phyloP scores from a whole-genome alignment of 2,797 vertebrate genomes.

The Natrix natrix region DNA sequence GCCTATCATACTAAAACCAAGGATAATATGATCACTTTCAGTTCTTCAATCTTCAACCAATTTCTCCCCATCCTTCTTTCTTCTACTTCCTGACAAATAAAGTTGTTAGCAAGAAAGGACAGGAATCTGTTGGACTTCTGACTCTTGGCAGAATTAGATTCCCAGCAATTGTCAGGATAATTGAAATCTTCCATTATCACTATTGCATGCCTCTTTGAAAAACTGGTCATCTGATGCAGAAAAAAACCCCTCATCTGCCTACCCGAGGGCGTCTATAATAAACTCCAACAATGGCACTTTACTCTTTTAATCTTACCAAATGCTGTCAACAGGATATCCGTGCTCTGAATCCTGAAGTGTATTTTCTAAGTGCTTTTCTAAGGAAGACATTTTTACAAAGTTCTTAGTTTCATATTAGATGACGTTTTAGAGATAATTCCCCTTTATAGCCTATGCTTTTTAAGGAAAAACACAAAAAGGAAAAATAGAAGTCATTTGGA shows the following conservation, averaged over 20 bases:
- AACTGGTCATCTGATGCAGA: not conserved
- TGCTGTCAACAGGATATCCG: not conserved
- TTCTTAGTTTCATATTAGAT: not conserved
- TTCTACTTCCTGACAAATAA: not conserved
- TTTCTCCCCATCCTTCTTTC: not conserved
- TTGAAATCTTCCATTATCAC: not conserved
- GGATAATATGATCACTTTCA: not conserved
- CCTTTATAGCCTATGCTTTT: not conserved
- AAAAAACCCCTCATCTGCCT: not conserved
- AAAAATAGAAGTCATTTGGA: not conserved
- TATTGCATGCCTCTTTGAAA: not conserved
- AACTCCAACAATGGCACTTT: not conserved
- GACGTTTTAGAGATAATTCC: conserved; percentile 1
- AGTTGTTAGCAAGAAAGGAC: not conserved
- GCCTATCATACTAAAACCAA: not conserved
- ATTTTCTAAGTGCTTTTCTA: not conserved
- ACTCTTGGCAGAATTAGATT: not conserved
- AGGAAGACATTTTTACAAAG: not conserved
- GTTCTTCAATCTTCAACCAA: not conserved
- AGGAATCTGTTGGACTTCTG: not conserved
- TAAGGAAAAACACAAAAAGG: not conserved
- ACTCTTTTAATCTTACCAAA: not conserved
- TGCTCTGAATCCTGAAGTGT: not conserved
- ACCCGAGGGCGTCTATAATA: not conserved
- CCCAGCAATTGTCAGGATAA: not conserved